Conservation (phyloP, 2,113 vertebrate genomes). For the Pteropus alecto region DNA sequence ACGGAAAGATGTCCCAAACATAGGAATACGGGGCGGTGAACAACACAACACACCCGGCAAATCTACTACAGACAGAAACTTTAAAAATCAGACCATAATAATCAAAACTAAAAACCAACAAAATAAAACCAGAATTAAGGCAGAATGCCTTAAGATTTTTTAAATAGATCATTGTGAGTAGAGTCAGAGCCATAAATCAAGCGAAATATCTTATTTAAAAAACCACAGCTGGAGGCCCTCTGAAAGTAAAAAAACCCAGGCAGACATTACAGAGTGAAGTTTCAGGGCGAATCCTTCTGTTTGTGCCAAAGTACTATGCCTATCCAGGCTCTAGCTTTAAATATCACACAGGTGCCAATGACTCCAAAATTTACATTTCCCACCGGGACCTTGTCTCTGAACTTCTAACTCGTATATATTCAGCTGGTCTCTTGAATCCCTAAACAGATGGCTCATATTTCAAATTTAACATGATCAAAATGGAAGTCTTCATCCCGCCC, state of each 20-base stretch:
- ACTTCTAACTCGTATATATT: not conserved
- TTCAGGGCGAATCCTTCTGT: not conserved
- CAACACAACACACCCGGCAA: not conserved
- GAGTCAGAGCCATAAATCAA: not conserved
- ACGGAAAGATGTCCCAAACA: not conserved
- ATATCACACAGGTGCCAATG: not conserved
- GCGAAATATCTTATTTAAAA: slow-evolving; percentile 11
- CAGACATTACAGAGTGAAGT: not conserved
- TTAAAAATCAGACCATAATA: not conserved
- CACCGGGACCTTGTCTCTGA: not conserved
- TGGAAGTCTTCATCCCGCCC: not conserved
- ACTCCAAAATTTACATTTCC: not conserved
- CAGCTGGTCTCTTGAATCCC: not conserved
- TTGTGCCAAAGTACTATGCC: not conserved
- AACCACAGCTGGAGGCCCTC: not conserved
- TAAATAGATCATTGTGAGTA: not conserved
- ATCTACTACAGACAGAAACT: not conserved
- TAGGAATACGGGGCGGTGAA: not conserved
- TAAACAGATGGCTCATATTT: not conserved
- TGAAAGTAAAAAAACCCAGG: not conserved
- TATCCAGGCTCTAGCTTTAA: not conserved
- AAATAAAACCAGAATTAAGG: not conserved
- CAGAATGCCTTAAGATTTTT: not conserved
- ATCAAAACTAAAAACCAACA: not conserved
- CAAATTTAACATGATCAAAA: not conserved